phyloP scores from a whole-genome alignment of 2,888 invertebrate genomes.

The Drosophila incognita region DNA sequence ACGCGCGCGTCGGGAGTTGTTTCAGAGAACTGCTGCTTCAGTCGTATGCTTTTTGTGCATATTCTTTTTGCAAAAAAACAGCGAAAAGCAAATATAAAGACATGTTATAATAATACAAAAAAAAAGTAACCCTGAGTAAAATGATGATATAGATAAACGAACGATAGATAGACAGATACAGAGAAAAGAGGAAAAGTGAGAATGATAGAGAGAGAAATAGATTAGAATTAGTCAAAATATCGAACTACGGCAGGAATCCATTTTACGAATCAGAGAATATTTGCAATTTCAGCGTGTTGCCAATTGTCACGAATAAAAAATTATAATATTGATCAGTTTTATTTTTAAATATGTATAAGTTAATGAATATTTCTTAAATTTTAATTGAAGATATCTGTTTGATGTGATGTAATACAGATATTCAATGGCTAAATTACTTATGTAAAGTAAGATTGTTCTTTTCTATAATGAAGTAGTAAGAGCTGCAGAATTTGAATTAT shows the following conservation, averaged over 20 bases:
- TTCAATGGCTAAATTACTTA: background rate
- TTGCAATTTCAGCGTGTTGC: background rate
- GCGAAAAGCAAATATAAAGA: slow-evolving; percentile 17
- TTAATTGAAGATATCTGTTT: background rate
- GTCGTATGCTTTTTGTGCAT: slow-evolving; percentile 26
- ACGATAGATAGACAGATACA: background rate
- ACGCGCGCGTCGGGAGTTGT: slow-evolving; percentile 53
- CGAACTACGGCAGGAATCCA: background rate
- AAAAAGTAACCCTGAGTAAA: slow-evolving; percentile 37
- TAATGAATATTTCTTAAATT: background rate
- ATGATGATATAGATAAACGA: slow-evolving; percentile 20
- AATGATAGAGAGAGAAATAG: background rate
- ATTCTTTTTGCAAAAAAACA: slow-evolving; percentile 11
- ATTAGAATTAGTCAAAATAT: background rate
- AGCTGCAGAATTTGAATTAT: background rate
- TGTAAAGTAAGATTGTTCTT: background rate
- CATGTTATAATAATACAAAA: slow-evolving; percentile 37
- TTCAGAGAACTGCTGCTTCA: slow-evolving; percentile 58
- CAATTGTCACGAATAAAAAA: background rate
- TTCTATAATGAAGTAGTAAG: background rate
- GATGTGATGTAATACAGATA: background rate
- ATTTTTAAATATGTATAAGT: background rate
- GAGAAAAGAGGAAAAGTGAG: background rate
- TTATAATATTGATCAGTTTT: background rate
- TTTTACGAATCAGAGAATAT: background rate